phyloP scores from a whole-genome alignment of 1,140 invertebrate genomes.

The Drosophila truncata region DNA sequence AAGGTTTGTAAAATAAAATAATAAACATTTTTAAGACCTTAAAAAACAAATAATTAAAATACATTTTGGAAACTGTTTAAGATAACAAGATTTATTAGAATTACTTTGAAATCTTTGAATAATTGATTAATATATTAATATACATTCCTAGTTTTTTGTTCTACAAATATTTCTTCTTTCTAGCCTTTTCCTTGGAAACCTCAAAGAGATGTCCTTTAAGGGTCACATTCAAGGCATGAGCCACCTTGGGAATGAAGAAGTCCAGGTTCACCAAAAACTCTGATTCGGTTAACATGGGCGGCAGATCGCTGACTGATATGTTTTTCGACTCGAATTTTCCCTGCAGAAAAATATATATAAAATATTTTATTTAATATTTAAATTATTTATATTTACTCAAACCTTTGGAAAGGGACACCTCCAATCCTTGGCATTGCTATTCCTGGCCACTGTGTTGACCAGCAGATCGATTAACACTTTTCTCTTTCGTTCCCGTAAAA shows the following conservation, averaged over 20 bases:
- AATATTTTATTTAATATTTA: no score
- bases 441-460: conserved; percentile 33
- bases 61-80: not conserved
- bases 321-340: conserved; percentile 44
- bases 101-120: not conserved
- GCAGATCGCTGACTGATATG: conserved; percentile 47
- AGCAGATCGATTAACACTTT: conserved; percentile 46
- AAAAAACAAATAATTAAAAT: no score
- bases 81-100: no score
- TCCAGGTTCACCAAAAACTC: conserved; percentile 44
- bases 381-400: not conserved
- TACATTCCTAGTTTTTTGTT: no score
- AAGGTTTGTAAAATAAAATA: not conserved
- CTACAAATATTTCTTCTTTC: conserved; percentile 51
- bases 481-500: conserved; percentile 49
- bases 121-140: not conserved
- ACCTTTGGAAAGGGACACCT: conserved; percentile 56
- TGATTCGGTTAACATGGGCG: conserved; percentile 52
- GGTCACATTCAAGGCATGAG: conserved; percentile 44
- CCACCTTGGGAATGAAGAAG: conserved; percentile 51
- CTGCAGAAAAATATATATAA: conserved; percentile 2
- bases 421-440: conserved; percentile 12
- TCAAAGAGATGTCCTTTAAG: conserved; percentile 43
- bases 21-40: not conserved
- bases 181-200: conserved; percentile 37